Conservation (phyloP, 2,888 invertebrate genomes). For the Conus canariensis region DNA sequence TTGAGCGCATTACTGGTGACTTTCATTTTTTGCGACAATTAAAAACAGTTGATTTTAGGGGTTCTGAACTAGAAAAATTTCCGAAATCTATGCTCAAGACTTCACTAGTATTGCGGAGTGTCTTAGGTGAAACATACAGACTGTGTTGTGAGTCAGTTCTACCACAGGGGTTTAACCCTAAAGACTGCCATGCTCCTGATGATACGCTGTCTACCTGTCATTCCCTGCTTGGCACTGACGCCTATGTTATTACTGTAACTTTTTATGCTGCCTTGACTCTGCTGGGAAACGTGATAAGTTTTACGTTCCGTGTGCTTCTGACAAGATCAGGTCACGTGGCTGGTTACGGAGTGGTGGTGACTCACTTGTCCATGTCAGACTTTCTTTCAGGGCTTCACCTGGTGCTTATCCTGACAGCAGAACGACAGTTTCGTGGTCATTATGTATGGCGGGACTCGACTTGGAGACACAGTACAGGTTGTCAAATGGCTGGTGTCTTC, state of each 20-base stretch:
- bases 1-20: not conserved
- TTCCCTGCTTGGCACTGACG: not conserved
- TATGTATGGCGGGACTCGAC: not conserved
- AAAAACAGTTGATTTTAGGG: not conserved
- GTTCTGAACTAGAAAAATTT: not conserved
- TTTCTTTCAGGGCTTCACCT: not conserved
- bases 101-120: not conserved
- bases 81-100: not conserved
- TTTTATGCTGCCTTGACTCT: not conserved
- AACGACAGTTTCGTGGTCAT: not conserved
- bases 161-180: not conserved
- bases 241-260: not conserved
- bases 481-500: slow-evolving; percentile 1
- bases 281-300: not conserved
- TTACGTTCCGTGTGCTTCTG: not conserved
- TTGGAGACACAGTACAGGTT: slow-evolving; percentile 17
- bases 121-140: not conserved
- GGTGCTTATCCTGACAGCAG: not conserved
- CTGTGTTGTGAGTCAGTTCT: not conserved
- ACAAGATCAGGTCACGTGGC: not conserved
- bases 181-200: not conserved
- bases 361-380: not conserved
- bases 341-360: not conserved
- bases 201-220: not conserved
- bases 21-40: not conserved